Conservation (phyloP, 2,113 vertebrate genomes). For the Hypocryptadius cinnamomeus region DNA sequence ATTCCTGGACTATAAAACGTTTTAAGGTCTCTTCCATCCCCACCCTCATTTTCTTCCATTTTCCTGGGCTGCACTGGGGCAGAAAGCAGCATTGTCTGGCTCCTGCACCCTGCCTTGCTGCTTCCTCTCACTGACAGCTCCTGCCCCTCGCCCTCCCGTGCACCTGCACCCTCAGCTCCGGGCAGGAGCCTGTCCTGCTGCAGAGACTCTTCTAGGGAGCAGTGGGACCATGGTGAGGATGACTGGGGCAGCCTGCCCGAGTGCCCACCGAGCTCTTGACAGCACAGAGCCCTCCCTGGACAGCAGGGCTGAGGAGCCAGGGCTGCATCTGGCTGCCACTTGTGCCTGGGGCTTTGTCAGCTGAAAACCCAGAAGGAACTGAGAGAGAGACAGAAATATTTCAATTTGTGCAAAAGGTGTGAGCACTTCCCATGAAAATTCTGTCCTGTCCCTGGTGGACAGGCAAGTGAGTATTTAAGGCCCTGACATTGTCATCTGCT, state of each 20-base stretch:
- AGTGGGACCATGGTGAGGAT: accelerated
- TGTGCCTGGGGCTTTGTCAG: neutral
- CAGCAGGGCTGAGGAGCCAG: neutral
- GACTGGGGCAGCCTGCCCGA: neutral
- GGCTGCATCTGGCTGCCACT: neutral
- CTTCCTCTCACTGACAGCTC: accelerated
- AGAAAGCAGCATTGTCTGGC: neutral
- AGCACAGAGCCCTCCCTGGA: accelerated
- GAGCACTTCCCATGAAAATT: neutral
- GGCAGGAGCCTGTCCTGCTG: neutral
- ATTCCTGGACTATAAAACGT: neutral
- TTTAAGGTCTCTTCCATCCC: neutral
- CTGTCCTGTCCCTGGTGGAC: neutral
- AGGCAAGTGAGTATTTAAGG: neutral
- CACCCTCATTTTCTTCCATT: neutral
- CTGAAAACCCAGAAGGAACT: neutral
- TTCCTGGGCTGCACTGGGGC: neutral
- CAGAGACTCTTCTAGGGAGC: neutral
- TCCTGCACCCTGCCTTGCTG: neutral
- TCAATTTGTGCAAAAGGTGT: neutral
- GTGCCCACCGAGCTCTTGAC: neutral
- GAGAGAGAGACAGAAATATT: neutral
- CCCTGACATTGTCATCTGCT: neutral
- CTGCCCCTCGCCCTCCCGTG: neutral
- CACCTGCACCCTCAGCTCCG: neutral